Evolutionary conservation across 1,140 invertebrate genomes (phyloP), one percentile per base, ranked within the genome.

Genomic region (Phocides pigmalion): DNA sequence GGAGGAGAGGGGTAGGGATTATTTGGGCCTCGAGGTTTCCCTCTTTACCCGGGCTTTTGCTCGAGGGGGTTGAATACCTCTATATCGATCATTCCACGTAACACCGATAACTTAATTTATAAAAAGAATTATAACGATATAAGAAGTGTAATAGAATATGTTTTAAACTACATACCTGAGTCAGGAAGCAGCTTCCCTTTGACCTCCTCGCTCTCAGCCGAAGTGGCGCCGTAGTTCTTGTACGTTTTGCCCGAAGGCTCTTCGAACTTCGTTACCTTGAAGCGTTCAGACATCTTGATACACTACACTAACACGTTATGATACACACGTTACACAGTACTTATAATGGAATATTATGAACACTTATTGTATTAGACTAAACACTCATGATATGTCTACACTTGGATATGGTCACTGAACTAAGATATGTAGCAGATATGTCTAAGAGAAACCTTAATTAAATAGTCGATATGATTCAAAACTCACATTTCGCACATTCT

Each of bases 201-300:
- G 35, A 82, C 59, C 61, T 89, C 87, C 1, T 91, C 89, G 53
- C 72, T 81, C 39, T 91, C 89, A 4, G 87, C 87, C 0, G 87
- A 89, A 11, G 91, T 92, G 0, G 90, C 89, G 9, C 91, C 91
- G 58, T 92, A 92, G 69, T 92, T 92, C 71, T 92, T 92, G 62
- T 81, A 92, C 19, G 79, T 79, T 68, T 89, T 91, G n/a, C 81
- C 84, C 25, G 82, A 81, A 8, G 89, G 82, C 70, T 92, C 90
- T 50, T 92, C 91, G 14, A 81, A 87, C 67, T 92, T 92, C 49
- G 91, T 92, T 81, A 92, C 91, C 68, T 92, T 92, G 69, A 92
- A 92, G 20, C 91, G 81, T 79, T 92, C 91, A 37, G 91, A 92
- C 91, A 92, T 92, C 68, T 83, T 85, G 49, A 15, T 14, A 28